Evolutionary conservation across 2,888 invertebrate species (phyloP).

Genomic region (Eulithis prunata): DNA sequence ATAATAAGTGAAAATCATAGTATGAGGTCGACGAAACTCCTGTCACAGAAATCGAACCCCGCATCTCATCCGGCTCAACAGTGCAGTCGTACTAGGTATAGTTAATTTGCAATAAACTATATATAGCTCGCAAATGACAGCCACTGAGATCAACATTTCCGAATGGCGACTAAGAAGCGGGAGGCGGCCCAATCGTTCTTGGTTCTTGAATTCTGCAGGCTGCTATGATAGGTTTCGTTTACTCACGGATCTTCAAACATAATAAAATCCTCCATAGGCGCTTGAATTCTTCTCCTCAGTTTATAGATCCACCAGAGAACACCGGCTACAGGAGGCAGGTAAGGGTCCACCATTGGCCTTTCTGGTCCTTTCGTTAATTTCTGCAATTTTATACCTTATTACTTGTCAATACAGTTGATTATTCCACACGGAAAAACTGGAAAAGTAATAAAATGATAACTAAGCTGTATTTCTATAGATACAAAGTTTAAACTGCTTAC

Average conservation of each 20-base stretch:
- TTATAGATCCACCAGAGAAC: conserved; percentile 89
- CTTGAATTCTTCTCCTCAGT: conserved; percentile 83
- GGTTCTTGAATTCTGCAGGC: too few relatives aligned
- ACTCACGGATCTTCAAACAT: conserved; percentile 87
- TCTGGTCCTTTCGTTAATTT: conserved; percentile 73
- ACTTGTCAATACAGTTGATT: conserved; percentile 1
- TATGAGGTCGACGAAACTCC: too few relatives aligned
- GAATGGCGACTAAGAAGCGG: too few relatives aligned
- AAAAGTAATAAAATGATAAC: too few relatives aligned
- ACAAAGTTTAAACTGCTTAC: conserved; percentile 50
- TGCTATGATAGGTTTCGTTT: background rate
- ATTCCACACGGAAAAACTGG: background rate
- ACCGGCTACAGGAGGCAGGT: conserved; percentile 91
- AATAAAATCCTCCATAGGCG: conserved; percentile 85
- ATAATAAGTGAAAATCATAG: too few relatives aligned
- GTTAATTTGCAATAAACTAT: too few relatives aligned
- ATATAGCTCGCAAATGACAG: too few relatives aligned
- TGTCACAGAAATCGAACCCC: too few relatives aligned
- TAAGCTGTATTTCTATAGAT: background rate
- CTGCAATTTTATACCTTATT: conserved; percentile 45
- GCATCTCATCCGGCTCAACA: too few relatives aligned
- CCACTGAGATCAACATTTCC: too few relatives aligned
- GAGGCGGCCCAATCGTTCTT: too few relatives aligned
- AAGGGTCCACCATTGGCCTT: conserved; percentile 84
- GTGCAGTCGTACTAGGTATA: too few relatives aligned